A percentile compares a stretch with the other conserved stretches of the same genome.
These are phyloP conservation scores for Cariama cristata DNA, from an alignment of 2,113 vertebrate genomes.

Conservation along the genomic window DNA sequence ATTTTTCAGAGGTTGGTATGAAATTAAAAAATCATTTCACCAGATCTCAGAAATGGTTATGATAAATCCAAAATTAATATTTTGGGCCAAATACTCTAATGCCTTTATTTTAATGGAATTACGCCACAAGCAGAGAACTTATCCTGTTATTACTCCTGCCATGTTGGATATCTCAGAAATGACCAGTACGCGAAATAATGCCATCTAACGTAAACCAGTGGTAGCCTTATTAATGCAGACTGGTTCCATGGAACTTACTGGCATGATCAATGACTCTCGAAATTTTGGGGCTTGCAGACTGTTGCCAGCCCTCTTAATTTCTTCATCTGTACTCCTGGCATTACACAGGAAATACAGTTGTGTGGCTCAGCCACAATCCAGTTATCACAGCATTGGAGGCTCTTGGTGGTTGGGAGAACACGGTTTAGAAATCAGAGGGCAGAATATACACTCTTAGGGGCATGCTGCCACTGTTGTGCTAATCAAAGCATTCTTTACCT, in stretches of 20 bases:
- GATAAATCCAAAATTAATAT: neutral
- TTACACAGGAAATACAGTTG: neutral
- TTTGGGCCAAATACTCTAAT: neutral
- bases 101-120: neutral
- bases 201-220: neutral
- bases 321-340: neutral
- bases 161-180: neutral
- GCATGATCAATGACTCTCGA: neutral
- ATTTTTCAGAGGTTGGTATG: neutral
- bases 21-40: neutral
- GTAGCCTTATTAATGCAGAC: neutral
- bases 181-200: neutral
- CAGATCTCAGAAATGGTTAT: neutral
- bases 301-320: neutral
- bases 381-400: neutral
- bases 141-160: neutral
- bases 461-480: neutral
- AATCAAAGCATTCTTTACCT: neutral
- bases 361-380: fast-evolving
- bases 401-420: neutral
- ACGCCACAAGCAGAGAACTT: neutral
- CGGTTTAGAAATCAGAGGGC: neutral
- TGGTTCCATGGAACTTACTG: neutral
- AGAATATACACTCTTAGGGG: neutral
- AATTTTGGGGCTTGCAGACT: neutral